phyloP scores from a whole-genome alignment of 2,113 vertebrate genomes.

The Cyprinodon variegatus region DNA sequence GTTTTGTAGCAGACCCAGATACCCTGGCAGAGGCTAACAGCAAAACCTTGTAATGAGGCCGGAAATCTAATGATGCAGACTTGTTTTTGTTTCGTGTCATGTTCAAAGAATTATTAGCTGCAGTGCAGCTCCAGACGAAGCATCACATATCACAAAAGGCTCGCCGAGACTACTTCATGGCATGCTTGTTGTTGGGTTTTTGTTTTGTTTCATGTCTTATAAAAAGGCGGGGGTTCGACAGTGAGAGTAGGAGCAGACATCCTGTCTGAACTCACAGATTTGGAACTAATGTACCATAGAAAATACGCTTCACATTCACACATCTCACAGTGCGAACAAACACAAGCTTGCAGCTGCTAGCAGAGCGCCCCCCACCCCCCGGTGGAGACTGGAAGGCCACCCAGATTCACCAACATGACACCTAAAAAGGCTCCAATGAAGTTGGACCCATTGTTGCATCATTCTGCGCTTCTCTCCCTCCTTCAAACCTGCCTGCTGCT shows the following conservation, averaged over 20 bases:
- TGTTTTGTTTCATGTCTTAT: conserved; percentile 9
- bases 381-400: conserved; percentile 56
- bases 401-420: conserved; percentile 50
- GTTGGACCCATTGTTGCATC: conserved; percentile 53
- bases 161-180: background rate
- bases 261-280: conserved; percentile 65
- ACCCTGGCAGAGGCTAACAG: conserved; percentile 44
- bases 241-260: conserved; percentile 52
- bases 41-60: conserved; percentile 45
- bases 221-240: conserved; percentile 34
- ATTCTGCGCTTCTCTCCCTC: conserved; percentile 39
- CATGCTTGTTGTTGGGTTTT: background rate
- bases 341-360: conserved; percentile 56
- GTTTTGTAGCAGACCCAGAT: conserved; percentile 28
- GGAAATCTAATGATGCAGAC: conserved; percentile 54
- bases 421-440: conserved; percentile 41
- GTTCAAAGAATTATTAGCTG: conserved; percentile 58
- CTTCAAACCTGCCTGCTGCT: conserved; percentile 44
- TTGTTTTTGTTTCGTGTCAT: conserved; percentile 55
- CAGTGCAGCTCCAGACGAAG: conserved; percentile 41
- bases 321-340: conserved; percentile 17
- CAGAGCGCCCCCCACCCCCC: conserved; percentile 53
- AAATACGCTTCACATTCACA: conserved; percentile 49
- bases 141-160: conserved; percentile 5
- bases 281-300: conserved; percentile 60